Evolutionary conservation across 2,797 vertebrate species (phyloP).

Genomic region (Pyrocephalus nanus): DNA sequence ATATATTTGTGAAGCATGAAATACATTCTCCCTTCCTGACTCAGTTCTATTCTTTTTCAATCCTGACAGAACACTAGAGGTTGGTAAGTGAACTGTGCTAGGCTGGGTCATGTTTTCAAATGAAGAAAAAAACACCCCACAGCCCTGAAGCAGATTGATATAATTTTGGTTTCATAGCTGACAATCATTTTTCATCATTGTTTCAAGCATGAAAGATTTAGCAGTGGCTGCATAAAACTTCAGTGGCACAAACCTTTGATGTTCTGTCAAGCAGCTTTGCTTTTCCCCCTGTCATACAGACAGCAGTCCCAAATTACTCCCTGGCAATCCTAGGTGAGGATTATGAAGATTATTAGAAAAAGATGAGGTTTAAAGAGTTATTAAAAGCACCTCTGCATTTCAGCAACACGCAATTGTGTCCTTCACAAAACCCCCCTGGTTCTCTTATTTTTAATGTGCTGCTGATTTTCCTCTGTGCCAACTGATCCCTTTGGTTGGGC

Average conservation of each 20-base stretch:
- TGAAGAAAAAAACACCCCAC: background rate
- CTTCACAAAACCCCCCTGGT: background rate
- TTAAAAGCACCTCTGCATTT: constrained; percentile 31
- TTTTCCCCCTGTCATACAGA: background rate
- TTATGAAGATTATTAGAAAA: constrained; percentile 30
- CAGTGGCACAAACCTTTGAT: constrained; percentile 21
- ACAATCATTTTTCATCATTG: constrained; percentile 41
- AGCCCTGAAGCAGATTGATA: background rate
- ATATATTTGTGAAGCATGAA: background rate
- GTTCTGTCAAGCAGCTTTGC: constrained; percentile 21
- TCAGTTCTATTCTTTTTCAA: background rate
- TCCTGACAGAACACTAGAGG: background rate
- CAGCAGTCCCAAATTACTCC: constrained; percentile 16
- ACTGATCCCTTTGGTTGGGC: background rate
- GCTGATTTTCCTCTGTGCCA: background rate
- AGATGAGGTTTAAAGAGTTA: constrained; percentile 12
- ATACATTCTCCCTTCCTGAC: background rate
- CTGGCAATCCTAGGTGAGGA: constrained; percentile 4
- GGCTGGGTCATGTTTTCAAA: constrained; percentile 37
- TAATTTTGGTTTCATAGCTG: constrained; percentile 45
- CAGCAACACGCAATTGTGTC: background rate
- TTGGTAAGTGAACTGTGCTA: constrained; percentile 22
- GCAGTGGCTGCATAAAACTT: constrained; percentile 28
- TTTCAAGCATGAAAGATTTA: constrained; percentile 48
- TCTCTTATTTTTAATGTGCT: constrained; percentile 12